These are phyloP conservation scores for Xenentodon cancila DNA, from an alignment of 2,797 vertebrate genomes.

Conservation along the genomic window DNA sequence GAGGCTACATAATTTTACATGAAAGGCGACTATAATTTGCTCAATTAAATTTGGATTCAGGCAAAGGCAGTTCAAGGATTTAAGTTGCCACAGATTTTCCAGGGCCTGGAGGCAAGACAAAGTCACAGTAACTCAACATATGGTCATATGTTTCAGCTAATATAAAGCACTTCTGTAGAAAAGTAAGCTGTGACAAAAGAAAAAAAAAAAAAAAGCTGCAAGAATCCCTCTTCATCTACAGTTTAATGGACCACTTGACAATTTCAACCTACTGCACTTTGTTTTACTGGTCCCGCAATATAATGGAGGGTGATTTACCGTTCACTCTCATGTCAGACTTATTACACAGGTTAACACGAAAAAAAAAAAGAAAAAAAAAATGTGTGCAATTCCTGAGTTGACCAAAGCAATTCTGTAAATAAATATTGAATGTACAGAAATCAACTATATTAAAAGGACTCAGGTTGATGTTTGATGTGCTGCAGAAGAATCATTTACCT, in stretches of 20 bases:
- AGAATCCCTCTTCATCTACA: conserved; percentile 44
- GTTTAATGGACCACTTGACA: conserved; percentile 54
- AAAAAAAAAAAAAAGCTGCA: conserved; percentile 2
- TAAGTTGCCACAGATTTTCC: conserved; percentile 50
- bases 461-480: conserved; percentile 42
- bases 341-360: not conserved
- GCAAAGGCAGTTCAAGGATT: conserved; percentile 64
- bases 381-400: conserved; percentile 9
- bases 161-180: conserved; percentile 22
- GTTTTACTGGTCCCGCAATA: conserved; percentile 15
- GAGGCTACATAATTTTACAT: conserved; percentile 35
- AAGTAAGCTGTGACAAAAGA: conserved; percentile 22
- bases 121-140: conserved; percentile 55
- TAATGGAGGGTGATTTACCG: conserved; percentile 24
- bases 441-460: conserved; percentile 47
- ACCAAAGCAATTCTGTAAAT: conserved; percentile 23
- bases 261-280: conserved; percentile 29
- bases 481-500: conserved; percentile 23
- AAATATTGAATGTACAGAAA: conserved; percentile 55
- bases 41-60: conserved; percentile 57
- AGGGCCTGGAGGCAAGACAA: conserved; percentile 41
- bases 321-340: conserved; percentile 21
- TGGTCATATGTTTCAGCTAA: conserved; percentile 55
- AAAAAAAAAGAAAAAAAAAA: not conserved
- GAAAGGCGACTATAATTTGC: conserved; percentile 49